Conservation (phyloP, 1,140 invertebrate species). For the Anoplolepis gracilipes region DNA sequence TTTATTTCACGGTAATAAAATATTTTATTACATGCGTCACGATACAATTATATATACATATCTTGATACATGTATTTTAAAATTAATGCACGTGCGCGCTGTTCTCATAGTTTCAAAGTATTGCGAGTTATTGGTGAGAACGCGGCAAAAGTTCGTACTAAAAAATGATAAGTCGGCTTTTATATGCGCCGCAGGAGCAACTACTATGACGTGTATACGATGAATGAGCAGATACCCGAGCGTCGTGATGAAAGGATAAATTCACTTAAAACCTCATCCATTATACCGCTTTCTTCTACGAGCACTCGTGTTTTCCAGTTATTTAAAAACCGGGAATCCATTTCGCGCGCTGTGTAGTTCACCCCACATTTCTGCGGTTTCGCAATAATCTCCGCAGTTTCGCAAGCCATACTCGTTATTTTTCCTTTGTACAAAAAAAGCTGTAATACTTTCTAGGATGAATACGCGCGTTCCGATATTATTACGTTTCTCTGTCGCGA, state of each 20-base stretch:
- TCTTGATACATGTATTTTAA: not conserved
- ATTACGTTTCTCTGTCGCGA: not conserved
- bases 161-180: not conserved
- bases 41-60: not conserved
- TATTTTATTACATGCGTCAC: not conserved
- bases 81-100: not conserved
- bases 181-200: not conserved
- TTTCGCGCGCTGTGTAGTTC: not conserved
- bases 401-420: slow-evolving; percentile 23
- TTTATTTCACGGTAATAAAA: not conserved
- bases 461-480: not conserved
- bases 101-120: too few relatives aligned
- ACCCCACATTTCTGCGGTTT: not conserved
- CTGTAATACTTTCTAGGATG: not conserved
- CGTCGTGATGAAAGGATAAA: slow-evolving; percentile 43
- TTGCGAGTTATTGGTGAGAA: too few relatives aligned
- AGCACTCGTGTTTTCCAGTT: slow-evolving; percentile 25
- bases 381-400: slow-evolving; percentile 22
- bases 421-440: not conserved
- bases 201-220: slow-evolving; percentile 15
- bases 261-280: slow-evolving; percentile 51
- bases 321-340: slow-evolving; percentile 37
- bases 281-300: slow-evolving; percentile 31
- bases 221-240: slow-evolving; percentile 32
- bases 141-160: not conserved